Conservation (phyloP, 2,113 vertebrate genomes). For the Octodon degus region DNA sequence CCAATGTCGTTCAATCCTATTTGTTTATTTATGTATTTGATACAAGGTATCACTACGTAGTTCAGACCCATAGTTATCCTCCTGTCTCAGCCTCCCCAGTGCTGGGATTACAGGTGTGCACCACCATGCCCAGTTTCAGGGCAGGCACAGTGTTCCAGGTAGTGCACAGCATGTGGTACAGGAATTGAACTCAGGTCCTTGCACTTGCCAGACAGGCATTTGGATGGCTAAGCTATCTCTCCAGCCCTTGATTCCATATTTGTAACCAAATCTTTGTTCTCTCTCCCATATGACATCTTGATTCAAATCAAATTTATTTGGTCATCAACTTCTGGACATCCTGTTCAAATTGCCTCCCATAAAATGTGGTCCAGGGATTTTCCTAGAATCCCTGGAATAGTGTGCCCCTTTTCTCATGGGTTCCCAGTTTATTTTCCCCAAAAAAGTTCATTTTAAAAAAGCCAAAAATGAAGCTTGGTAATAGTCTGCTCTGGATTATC, state of each 20-base stretch:
- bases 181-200: no score
- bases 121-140: no score
- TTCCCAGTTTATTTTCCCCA: neutral
- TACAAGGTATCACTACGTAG: no score
- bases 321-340: neutral
- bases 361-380: neutral
- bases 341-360: neutral
- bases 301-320: neutral
- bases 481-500: constrained; percentile 4
- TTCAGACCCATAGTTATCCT: no score
- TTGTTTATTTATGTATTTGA: no score
- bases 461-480: neutral
- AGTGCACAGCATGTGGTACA: no score
- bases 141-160: no score
- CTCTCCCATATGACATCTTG: neutral
- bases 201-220: no score
- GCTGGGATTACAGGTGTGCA: no score
- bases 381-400: neutral
- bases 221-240: no score
- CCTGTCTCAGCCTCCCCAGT: no score
- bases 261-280: neutral
- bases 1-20: neutral
- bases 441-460: neutral
- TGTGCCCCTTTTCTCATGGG: neutral
- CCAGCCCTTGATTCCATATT: neutral